Evolutionary conservation across 2,797 vertebrate genomes (phyloP).

Genomic region (Rhadinocentrus ornatus): DNA sequence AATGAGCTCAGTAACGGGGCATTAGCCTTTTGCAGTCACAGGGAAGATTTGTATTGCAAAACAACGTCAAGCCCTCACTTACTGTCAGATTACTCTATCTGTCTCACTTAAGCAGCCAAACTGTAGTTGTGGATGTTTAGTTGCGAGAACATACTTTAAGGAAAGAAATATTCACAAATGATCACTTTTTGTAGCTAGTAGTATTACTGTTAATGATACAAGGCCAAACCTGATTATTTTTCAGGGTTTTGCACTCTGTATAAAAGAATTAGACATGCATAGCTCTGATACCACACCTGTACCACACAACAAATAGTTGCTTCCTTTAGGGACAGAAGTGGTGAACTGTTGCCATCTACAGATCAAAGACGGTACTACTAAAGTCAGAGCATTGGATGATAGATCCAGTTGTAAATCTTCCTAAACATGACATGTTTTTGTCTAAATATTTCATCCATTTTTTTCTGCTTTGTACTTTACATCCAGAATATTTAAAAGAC

Average conservation of each 20-base stretch:
- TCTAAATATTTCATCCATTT: background rate
- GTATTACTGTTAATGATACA: background rate
- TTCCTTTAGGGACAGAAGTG: background rate
- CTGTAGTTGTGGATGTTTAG: background rate
- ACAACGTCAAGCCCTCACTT: slow-evolving; percentile 22
- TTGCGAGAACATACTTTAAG: slow-evolving; percentile 11
- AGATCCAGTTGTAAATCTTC: background rate
- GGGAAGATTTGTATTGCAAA: slow-evolving; percentile 10
- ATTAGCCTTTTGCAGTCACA: slow-evolving; percentile 43
- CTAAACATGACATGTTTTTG: background rate
- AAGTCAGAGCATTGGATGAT: background rate
- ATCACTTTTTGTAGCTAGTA: background rate
- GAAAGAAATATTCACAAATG: background rate
- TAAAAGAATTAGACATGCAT: background rate
- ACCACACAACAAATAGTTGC: background rate
- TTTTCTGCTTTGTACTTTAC: background rate
- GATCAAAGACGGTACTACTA: slow-evolving; percentile 10
- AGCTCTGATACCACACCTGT: slow-evolving; percentile 4
- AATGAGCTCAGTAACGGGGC: slow-evolving; percentile 48
- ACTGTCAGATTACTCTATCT: slow-evolving; percentile 46
- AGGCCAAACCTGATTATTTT: background rate
- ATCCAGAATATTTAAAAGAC: background rate
- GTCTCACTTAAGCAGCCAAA: slow-evolving; percentile 45
- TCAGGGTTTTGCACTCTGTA: background rate
- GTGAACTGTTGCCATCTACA: slow-evolving; percentile 58